Base-by-base conservation (phyloP, 2,888 invertebrate species). In the Xanthorhoe spadicearia region DNA sequence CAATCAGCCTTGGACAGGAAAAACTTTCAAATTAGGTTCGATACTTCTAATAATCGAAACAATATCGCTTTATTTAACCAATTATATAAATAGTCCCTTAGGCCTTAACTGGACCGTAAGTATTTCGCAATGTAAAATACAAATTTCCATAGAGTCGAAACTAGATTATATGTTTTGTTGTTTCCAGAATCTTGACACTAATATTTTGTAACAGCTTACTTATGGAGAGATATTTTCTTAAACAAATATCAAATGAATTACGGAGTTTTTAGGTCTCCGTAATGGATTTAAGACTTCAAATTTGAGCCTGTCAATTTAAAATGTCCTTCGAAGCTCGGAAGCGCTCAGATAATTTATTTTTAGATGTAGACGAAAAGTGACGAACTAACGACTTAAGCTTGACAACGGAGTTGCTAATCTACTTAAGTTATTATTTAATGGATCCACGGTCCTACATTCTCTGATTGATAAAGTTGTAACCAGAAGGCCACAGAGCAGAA, bases 391-490 rank as follows among this genome's bases (percentile, higher is more conserved):
- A 3, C 38, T 38, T 2, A 13, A 50, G 17, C 1, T 50, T 49
- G 8, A 49, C 18, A 7, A 18, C 18, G 13, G 60, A 61, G 53
- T 64, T 49, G 13, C 54, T 18, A 6, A 49, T 64, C 63, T 63
- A 3, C 32, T 13, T 13, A 4, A 52, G 6, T 58, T 60, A 61
- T 59, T 62, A 57, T 61, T 61, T 18, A 57, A 71, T 71, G 70
- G 55, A 55, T 64, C 66, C 74, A 75, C 74, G 70, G 76, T 69
- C 60, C 60, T 66, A 79, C 79, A 77, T 79, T 80, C 78, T 77
- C 77, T 75, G 79, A 78, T 78, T 74, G 76, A 82, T 81, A 76
- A 81, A 76, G 74, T 71, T 71, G 74, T 74, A 66, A 62, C 57
- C 59, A 65, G 68, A 73, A 73, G 71, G 73, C 60, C 71, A 70